These are phyloP conservation scores for Leptinotarsa texana DNA, from an alignment of 1,140 invertebrate genomes.

Conservation along the genomic window DNA sequence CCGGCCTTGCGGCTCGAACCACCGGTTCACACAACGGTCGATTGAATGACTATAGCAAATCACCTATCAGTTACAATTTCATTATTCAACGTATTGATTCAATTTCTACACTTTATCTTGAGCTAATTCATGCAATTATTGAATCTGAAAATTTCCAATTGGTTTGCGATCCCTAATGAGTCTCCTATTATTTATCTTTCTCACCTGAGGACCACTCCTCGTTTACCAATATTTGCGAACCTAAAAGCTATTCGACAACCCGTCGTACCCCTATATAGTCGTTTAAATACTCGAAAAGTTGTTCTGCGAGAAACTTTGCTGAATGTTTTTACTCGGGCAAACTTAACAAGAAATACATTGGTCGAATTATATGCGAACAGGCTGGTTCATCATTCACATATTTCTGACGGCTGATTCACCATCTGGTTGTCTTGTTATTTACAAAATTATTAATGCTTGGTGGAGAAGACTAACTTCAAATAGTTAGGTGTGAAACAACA, in stretches of 20 bases:
- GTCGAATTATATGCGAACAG: background rate
- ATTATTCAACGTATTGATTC: no score
- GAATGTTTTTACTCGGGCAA: background rate
- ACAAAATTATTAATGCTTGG: background rate
- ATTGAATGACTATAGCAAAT: no score
- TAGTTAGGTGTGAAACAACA: background rate
- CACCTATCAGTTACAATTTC: no score
- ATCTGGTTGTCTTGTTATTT: background rate
- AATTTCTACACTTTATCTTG: background rate
- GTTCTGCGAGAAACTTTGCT: background rate
- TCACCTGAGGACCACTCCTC: constrained; percentile 4
- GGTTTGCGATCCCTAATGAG: background rate
- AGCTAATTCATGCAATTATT: background rate
- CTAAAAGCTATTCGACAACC: background rate
- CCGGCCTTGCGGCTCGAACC: no score
- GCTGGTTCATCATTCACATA: background rate
- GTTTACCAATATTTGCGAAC: background rate
- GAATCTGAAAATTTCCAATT: background rate
- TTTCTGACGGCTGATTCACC: background rate
- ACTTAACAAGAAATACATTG: background rate
- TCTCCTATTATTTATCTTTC: background rate
- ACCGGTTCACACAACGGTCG: no score
- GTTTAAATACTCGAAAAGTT: background rate
- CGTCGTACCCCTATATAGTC: background rate
- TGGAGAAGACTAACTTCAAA: background rate